Evolutionary conservation across 2,797 vertebrate species (phyloP).

Genomic region (Cynopterus sphinx): DNA sequence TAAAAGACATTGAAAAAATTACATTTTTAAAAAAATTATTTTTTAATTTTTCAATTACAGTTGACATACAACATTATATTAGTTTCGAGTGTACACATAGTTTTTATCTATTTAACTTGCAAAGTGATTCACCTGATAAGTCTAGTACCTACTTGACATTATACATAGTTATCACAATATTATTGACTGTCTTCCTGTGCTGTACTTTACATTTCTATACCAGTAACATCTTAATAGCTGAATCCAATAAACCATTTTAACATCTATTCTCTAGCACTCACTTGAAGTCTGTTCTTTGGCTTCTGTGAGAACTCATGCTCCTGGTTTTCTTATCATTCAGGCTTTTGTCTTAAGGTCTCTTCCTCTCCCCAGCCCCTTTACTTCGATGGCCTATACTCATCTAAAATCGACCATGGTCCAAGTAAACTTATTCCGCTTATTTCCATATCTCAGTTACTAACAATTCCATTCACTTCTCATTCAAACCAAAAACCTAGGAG

Average conservation of each 20-base stretch:
- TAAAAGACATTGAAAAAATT: background rate
- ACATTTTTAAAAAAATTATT: background rate
- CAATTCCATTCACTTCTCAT: background rate
- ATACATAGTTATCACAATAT: too few relatives aligned
- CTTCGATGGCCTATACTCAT: background rate
- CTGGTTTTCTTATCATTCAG: background rate
- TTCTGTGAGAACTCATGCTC: background rate
- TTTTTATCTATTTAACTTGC: too few relatives aligned
- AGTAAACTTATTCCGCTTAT: background rate
- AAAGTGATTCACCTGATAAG: too few relatives aligned
- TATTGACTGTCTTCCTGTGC: background rate
- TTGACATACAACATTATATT: background rate
- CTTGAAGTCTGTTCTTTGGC: background rate
- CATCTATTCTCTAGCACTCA: background rate
- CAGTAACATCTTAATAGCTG: background rate
- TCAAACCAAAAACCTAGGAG: background rate
- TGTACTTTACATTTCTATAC: background rate
- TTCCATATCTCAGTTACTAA: background rate
- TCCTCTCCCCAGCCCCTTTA: background rate
- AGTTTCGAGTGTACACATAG: too few relatives aligned
- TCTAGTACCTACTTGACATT: too few relatives aligned
- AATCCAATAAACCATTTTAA: background rate
- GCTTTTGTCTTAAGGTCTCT: background rate
- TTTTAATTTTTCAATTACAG: background rate
- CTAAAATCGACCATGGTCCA: background rate